Conservation (phyloP, 1,140 invertebrate species). For the Drosophila quadrilineata region DNA sequence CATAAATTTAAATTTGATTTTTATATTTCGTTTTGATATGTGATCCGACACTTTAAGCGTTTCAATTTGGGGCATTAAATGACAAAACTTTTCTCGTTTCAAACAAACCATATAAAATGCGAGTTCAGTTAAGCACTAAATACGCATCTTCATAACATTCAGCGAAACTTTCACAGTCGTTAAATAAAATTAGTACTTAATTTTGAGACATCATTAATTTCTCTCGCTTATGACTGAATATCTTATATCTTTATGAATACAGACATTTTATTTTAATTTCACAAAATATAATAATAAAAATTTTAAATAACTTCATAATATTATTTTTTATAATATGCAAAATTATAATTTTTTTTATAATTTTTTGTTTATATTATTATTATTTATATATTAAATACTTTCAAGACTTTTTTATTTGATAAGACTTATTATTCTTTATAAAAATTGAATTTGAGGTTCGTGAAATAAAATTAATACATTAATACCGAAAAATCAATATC, state of each 20-base stretch:
- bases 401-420: too few species aligned
- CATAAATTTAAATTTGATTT: constrained; percentile 78
- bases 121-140: constrained; percentile 25
- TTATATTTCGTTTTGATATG: constrained; percentile 60
- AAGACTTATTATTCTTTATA: too few species aligned
- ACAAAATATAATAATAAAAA: neutral
- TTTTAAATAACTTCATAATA: neutral
- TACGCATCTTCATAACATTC: constrained; percentile 51
- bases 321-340: too few species aligned
- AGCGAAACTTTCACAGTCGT: constrained; percentile 44
- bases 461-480: too few species aligned
- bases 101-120: constrained; percentile 25
- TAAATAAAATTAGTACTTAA: constrained; percentile 48
- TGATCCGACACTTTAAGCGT: constrained; percentile 42
- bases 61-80: constrained; percentile 1
- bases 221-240: constrained; percentile 7
- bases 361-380: neutral
- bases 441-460: too few species aligned
- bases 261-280: too few species aligned
- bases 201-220: constrained; percentile 44
- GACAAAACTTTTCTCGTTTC: constrained; percentile 15
- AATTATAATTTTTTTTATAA: neutral
- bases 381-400: too few species aligned
- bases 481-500: too few species aligned
- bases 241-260: too few species aligned